These are phyloP conservation scores for Crocodylus rhombifer DNA, from an alignment of 2,797 vertebrate genomes.

Conservation along the genomic window DNA sequence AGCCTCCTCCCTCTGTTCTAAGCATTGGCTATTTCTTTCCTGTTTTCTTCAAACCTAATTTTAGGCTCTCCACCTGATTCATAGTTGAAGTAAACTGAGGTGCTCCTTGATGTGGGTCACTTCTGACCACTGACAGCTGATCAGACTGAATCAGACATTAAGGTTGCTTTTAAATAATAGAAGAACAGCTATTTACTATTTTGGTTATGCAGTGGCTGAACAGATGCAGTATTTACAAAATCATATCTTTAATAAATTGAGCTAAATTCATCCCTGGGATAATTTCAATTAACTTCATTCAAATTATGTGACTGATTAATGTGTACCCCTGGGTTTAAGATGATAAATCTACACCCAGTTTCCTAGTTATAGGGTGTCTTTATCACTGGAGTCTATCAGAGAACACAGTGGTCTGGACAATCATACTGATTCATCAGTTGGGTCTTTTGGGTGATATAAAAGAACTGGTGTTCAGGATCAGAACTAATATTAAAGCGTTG, in stretches of 20 bases:
- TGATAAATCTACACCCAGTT: not conserved
- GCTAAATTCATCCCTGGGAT: constrained; percentile 9
- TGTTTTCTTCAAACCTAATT: not conserved
- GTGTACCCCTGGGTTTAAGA: constrained; percentile 9
- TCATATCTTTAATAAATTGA: constrained; percentile 40
- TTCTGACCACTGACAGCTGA: not conserved
- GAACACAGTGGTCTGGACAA: not conserved
- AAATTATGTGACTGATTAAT: constrained; percentile 33
- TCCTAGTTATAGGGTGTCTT: not conserved
- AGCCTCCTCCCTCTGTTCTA: constrained; percentile 38
- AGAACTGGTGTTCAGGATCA: not conserved
- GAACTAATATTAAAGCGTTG: not conserved
- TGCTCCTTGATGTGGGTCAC: not conserved
- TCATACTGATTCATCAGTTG: not conserved
- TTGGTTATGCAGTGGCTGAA: constrained; percentile 32
- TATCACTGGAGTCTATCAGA: not conserved
- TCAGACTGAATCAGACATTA: not conserved
- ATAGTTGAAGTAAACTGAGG: constrained; percentile 3
- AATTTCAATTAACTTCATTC: constrained; percentile 44
- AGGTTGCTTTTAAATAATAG: constrained; percentile 35
- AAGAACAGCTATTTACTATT: not conserved
- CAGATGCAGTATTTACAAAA: constrained; percentile 44
- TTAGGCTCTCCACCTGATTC: constrained; percentile 5
- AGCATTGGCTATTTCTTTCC: constrained; percentile 45
- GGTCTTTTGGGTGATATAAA: not conserved